Evolutionary conservation across 2,888 invertebrate genomes (phyloP).

Genomic region (Blastobasis adustella): DNA sequence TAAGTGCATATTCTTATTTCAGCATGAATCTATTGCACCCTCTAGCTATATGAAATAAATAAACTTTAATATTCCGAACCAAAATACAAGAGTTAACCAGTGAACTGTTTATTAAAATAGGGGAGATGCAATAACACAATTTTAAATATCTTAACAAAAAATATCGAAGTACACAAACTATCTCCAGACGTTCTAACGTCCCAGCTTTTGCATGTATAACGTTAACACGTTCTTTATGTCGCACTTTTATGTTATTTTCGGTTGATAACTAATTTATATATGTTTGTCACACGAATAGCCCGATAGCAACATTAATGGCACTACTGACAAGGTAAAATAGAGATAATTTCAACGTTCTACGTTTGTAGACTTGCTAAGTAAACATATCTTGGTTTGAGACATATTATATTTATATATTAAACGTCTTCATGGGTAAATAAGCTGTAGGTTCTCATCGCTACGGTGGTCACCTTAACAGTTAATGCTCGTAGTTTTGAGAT

Average conservation of each 20-base stretch:
- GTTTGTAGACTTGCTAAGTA: too few species aligned
- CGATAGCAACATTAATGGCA: slow-evolving; percentile 96
- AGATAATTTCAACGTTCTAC: slow-evolving; percentile 1
- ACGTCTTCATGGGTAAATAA: too few species aligned
- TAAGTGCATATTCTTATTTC: slow-evolving; percentile 71
- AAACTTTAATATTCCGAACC: not conserved
- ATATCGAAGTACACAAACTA: too few species aligned
- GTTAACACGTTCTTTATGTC: slow-evolving; percentile 10
- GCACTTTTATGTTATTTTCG: slow-evolving; percentile 36
- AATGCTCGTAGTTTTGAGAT: too few species aligned
- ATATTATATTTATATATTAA: too few species aligned
- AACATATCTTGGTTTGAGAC: too few species aligned
- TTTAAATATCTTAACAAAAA: not conserved
- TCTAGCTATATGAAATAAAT: too few species aligned
- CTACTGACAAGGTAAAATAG: slow-evolving; percentile 92
- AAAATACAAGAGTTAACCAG: not conserved
- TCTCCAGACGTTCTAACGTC: too few species aligned
- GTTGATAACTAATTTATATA: slow-evolving; percentile 66
- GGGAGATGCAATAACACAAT: not conserved
- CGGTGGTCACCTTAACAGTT: too few species aligned
- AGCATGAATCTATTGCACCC: slow-evolving; percentile 40
- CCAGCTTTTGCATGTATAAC: slow-evolving; percentile 2
- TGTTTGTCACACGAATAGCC: slow-evolving; percentile 89
- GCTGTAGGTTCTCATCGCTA: too few species aligned
- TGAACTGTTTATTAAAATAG: not conserved